Evolutionary conservation across 1,140 invertebrate genomes (phyloP), one percentile per base, ranked within the genome.

Genomic region (Drosophila lowei): DNA sequence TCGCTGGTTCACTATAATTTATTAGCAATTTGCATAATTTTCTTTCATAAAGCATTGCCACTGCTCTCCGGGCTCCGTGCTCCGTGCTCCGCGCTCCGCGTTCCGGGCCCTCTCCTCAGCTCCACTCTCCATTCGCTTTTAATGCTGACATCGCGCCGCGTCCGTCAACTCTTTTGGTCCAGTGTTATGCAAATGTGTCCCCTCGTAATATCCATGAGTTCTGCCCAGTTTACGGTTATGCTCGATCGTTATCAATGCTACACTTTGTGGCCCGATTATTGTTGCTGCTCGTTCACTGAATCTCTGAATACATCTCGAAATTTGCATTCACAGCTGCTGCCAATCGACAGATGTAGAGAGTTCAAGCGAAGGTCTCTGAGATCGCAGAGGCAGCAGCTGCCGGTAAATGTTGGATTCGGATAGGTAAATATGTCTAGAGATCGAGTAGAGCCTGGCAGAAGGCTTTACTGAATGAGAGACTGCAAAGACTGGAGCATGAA

Each of bases 11-110:
- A 89, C 83, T 88, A 89, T 88, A 88, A 88, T 88, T 88, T 88
- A 88, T 88, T 88, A 88, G 83, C 83, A 88, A 88, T 88, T 88
- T 88, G 83, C 83, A 88, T 88, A 88, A 88, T 88, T 88, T 88
- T 88, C 83, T 79, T 88, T 88, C 71, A 79, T 89, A 72, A 75
- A 75, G 71, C 65, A 88, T 89, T 86, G 78, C 63, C 75, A 62
- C 68, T 70, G 75, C 63, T 73, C 58, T 72, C 84, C 61, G 73
- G 64, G 72, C 72, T 55, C 47, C 34, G 3, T 11, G 11, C 34
- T 13, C 68, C 72, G 78, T 60, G 70, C 58, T 70, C 84, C 58
- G 73, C 64, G 72, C 71, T 58, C 47, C 8, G 28, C 23, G 23
- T 25, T 25, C 23, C 23, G 34, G 11, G 11, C 34, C 34, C 9